Evolutionary conservation across 1,140 invertebrate species (phyloP), one percentile per base, ranked within the genome.

Genomic region (Drosophila sechellia): DNA sequence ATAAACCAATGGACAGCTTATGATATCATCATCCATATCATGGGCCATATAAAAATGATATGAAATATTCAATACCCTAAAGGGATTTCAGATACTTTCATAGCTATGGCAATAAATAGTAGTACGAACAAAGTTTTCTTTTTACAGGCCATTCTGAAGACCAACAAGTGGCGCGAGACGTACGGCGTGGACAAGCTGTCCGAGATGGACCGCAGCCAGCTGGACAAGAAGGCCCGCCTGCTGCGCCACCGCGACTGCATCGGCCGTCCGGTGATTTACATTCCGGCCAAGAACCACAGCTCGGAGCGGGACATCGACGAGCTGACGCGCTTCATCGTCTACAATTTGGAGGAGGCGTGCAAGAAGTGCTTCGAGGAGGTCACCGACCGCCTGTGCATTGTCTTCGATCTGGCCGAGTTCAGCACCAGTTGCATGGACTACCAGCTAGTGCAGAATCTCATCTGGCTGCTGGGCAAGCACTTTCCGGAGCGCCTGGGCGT

Each of bases 361-460:
- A 95, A 95, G 81, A 95, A 94, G 91, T 96, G 95, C 93, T 95
- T 96, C 92, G 95, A 96, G 86, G 95, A 96, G 92, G 95, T 96
- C 3, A 93, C 96, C n/a, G 96, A 96, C 90, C 96, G 95, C 81
- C 85, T 96, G 3, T 96, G 95, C 81, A 96, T 96, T 78, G 94
- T 96, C 25, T 96, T 96, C 92, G 96, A 96, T 83, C 81, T 96
- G 55, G 94, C 94, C 55, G 95, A 95, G 60, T 96, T 96, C 84
- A 95, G 95, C 40, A 91, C 96, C 34, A 94, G 93, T 17, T 96
- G 95, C 81, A 96, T 96, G 95, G 95, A 96, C 79, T 96, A 96
- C 89, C 95, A 95, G 90, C 93, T 96, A 56, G 93, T 96, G 1
- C 96, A 96, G 90, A 96, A 96, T 80, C 90, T 96, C 17, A 96